A percentile compares a stretch with the other conserved stretches of the same genome.
These are phyloP conservation scores for Cyclophora punctaria DNA, from an alignment of 2,888 invertebrate species.

Conservation along the genomic window DNA sequence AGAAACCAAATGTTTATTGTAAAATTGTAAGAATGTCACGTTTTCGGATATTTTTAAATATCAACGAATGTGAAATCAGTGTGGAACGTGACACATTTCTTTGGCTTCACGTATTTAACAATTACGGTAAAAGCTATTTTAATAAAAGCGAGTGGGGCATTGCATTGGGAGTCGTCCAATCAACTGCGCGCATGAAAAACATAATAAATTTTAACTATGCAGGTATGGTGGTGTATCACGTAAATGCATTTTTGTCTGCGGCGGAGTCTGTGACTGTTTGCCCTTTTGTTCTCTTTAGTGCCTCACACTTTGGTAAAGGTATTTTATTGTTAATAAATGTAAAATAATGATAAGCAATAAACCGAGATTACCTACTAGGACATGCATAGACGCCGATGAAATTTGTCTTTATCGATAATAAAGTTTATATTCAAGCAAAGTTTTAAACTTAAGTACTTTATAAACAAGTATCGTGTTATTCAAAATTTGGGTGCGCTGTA, in stretches of 20 bases:
- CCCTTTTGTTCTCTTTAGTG: no score
- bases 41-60: slow-evolving; percentile 12
- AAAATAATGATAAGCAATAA: no score
- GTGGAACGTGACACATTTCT: slow-evolving; percentile 36
- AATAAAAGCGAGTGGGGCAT: slow-evolving; percentile 42
- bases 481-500: neutral
- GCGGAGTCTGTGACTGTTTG: no score
- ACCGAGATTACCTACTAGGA: no score
- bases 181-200: slow-evolving; percentile 4
- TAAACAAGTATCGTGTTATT: slow-evolving; percentile 5
- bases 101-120: slow-evolving; percentile 36
- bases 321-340: no score
- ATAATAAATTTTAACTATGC: slow-evolving; percentile 4
- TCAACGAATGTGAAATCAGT: slow-evolving; percentile 24
- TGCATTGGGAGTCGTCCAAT: slow-evolving; percentile 27
- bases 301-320: no score
- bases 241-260: no score
- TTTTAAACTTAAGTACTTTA: slow-evolving; percentile 9
- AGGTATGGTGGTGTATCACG: no score
- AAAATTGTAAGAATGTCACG: slow-evolving; percentile 16
- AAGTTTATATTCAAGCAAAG: slow-evolving; percentile 7
- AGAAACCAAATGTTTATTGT: slow-evolving; percentile 4
- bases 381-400: no score
- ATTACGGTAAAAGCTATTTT: slow-evolving; percentile 44
- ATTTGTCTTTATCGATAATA: no score